phyloP scores from a whole-genome alignment of 2,888 invertebrate species.

The Terebella lapidaria region DNA sequence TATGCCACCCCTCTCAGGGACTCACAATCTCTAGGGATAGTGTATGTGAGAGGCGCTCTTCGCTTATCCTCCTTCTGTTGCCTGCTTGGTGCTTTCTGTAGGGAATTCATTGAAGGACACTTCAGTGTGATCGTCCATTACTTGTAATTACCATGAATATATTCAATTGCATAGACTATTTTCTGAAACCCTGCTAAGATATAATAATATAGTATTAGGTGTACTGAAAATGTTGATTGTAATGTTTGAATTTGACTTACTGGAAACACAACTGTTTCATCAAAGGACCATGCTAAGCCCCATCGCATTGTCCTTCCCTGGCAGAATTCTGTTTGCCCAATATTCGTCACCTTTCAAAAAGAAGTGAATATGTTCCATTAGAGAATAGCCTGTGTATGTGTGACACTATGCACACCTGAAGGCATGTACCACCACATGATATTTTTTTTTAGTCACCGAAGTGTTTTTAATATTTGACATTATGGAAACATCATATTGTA shows the following conservation, averaged over 20 bases:
- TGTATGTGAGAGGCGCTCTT: neutral
- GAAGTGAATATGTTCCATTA: neutral
- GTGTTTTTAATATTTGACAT: neutral
- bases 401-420: too few relatives aligned
- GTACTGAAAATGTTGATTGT: too few relatives aligned
- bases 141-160: too few relatives aligned
- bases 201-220: too few relatives aligned
- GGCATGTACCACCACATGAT: neutral
- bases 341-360: constrained; percentile 35
- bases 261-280: constrained; percentile 40
- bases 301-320: constrained; percentile 93
- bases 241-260: too few relatives aligned
- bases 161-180: too few relatives aligned
- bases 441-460: neutral
- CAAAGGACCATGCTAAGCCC: constrained; percentile 85
- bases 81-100: neutral
- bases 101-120: neutral
- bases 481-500: too few relatives aligned
- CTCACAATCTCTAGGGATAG: neutral
- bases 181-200: too few relatives aligned
- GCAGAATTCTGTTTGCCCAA: constrained; percentile 63
- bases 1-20: too few relatives aligned
- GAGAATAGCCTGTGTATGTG: neutral
- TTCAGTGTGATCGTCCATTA: too few relatives aligned
- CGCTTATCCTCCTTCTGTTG: neutral